Percentiles rank a stretch among this genome's conserved stretches.
These are phyloP conservation scores for Lacanobia wlatinum DNA, from an alignment of 2,888 invertebrate species.

Conservation along the genomic window DNA sequence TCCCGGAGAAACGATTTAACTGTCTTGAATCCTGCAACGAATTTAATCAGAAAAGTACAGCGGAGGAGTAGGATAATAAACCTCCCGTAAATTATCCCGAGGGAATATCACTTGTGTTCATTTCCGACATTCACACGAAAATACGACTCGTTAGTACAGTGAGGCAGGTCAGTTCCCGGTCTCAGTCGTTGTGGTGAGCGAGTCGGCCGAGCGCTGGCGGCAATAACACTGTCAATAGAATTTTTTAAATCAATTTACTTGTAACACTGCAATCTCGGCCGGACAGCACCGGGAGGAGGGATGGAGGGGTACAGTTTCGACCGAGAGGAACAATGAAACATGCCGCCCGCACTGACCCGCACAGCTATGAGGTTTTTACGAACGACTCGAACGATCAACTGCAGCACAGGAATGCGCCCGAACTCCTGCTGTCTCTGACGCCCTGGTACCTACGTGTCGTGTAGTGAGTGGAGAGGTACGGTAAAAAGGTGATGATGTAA, in stretches of 20 bases:
- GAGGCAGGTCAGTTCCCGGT: neutral
- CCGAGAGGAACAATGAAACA: slow-evolving; percentile 28
- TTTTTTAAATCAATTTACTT: slow-evolving; percentile 61
- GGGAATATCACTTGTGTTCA: no score
- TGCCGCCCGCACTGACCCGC: slow-evolving; percentile 16
- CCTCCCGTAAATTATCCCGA: no score
- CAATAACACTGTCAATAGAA: slow-evolving; percentile 4
- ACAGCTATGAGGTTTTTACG: slow-evolving; percentile 7
- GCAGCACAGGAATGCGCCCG: neutral
- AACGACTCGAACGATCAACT: neutral
- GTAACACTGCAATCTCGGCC: slow-evolving; percentile 59
- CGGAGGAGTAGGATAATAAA: no score
- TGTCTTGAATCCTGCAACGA: no score
- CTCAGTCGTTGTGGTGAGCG: neutral
- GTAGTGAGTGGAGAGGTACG: neutral
- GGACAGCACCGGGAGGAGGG: slow-evolving; percentile 12
- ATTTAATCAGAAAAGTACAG: no score
- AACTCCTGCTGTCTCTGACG: neutral
- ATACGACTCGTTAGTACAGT: neutral
- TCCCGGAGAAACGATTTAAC: no score
- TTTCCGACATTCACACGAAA: neutral
- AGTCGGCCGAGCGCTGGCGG: neutral
- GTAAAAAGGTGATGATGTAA: neutral
- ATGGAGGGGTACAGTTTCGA: neutral
- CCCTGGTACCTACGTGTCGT: neutral